Evolutionary conservation across 2,888 invertebrate genomes (phyloP).

Genomic region (Tholera decimalis): DNA sequence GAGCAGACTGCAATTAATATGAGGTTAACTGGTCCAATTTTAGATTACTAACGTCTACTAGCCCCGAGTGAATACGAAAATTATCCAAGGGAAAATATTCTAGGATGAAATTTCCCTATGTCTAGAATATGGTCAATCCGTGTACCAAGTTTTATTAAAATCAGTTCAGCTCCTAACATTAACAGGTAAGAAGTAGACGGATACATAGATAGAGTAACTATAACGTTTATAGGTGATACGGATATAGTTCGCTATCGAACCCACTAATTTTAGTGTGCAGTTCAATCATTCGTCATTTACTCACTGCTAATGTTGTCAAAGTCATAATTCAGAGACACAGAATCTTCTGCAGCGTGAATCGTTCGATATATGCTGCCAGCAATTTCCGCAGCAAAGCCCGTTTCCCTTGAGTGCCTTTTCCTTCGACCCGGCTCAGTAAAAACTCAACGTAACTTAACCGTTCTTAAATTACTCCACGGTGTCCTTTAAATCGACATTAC

Average conservation of each 20-base stretch:
- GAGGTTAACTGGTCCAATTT: neutral
- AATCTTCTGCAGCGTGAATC: neutral
- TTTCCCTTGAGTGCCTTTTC: neutral
- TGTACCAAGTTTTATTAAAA: too few species aligned
- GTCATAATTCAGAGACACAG: neutral
- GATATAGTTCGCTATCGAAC: too few species aligned
- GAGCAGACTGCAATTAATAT: neutral
- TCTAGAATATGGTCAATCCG: too few species aligned
- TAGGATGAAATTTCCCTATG: too few species aligned
- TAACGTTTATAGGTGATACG: too few species aligned
- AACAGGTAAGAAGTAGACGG: too few species aligned
- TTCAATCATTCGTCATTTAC: neutral
- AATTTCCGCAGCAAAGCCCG: too few species aligned
- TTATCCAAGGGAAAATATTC: too few species aligned
- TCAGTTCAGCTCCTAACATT: too few species aligned
- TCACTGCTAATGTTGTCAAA: neutral
- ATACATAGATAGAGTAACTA: too few species aligned
- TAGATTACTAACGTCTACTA: neutral
- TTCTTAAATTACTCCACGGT: neutral
- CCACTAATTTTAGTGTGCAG: too few species aligned
- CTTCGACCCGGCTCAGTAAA: neutral
- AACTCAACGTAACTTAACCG: neutral
- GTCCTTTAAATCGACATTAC: neutral
- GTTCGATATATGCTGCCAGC: neutral
- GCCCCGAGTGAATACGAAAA: too few species aligned